Conservation (phyloP, 2,888 invertebrate genomes). For the Phortica okadai region DNA sequence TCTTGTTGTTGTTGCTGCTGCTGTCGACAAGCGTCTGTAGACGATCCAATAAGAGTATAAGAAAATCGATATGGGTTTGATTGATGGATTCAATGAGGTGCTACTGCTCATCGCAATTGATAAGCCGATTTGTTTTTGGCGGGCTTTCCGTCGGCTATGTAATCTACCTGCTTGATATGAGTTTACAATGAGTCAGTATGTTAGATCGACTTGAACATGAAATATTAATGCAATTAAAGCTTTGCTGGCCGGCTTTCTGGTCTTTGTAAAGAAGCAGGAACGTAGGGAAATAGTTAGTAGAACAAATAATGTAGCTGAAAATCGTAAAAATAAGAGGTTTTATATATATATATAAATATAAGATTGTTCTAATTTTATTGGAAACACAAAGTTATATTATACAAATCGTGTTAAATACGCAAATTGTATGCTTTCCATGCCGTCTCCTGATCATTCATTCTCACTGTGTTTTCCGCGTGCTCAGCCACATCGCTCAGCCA, state of each 20-base stretch:
- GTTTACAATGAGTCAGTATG: background rate
- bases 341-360: too few relatives aligned
- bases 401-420: too few relatives aligned
- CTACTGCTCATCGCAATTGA: background rate
- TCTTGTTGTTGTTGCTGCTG: too few relatives aligned
- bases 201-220: conserved; percentile 6
- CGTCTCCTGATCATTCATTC: background rate
- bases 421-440: too few relatives aligned
- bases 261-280: background rate
- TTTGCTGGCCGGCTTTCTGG: background rate
- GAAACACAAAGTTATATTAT: too few relatives aligned
- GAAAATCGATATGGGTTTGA: background rate
- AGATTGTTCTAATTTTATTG: too few relatives aligned
- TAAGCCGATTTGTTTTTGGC: background rate
- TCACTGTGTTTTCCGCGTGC: background rate
- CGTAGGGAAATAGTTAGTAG: too few relatives aligned
- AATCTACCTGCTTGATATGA: background rate
- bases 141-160: background rate
- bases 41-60: background rate
- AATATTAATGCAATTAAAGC: background rate
- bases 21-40: background rate
- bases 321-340: too few relatives aligned
- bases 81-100: background rate
- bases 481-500: background rate
- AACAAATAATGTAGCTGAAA: too few relatives aligned